These are phyloP conservation scores for Perizoma affinitatum DNA, from an alignment of 2,888 invertebrate species.

Conservation along the genomic window DNA sequence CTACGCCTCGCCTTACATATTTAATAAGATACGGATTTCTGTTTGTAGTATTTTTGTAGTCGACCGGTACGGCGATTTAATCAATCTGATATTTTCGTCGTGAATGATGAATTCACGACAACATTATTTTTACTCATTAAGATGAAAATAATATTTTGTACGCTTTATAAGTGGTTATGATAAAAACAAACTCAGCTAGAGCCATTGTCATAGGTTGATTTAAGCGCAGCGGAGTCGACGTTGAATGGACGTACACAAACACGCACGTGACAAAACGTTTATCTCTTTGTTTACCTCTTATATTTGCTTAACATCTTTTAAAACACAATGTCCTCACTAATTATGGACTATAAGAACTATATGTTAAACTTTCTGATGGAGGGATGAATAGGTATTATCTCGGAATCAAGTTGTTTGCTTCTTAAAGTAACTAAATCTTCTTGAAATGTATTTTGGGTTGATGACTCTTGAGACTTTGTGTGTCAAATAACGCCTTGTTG, in stretches of 20 bases:
- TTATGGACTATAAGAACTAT: too few relatives aligned
- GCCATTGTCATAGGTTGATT: slow-evolving; percentile 38
- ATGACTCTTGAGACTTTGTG: slow-evolving; percentile 45
- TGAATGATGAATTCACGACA: slow-evolving; percentile 39
- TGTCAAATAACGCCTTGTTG: slow-evolving; percentile 52
- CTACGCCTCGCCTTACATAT: slow-evolving; percentile 36
- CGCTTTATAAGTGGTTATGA: slow-evolving; percentile 30
- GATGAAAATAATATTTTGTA: slow-evolving; percentile 44
- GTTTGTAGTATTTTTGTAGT: slow-evolving; percentile 48
- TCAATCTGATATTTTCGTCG: slow-evolving; percentile 55
- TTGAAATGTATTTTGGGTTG: slow-evolving; percentile 45
- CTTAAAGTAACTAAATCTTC: slow-evolving; percentile 22
- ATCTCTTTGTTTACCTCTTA: slow-evolving; percentile 58
- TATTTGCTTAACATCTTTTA: slow-evolving; percentile 58
- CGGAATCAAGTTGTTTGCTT: not conserved
- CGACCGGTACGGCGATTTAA: slow-evolving; percentile 56
- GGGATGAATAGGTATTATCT: slow-evolving; percentile 10
- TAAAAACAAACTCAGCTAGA: slow-evolving; percentile 25
- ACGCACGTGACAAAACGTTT: slow-evolving; percentile 69
- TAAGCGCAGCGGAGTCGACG: slow-evolving; percentile 42
- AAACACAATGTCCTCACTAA: slow-evolving; percentile 37
- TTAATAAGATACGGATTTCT: slow-evolving; percentile 42
- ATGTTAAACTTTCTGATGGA: slow-evolving; percentile 2
- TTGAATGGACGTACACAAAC: slow-evolving; percentile 52
- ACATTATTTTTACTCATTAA: slow-evolving; percentile 45